Evolutionary conservation across 2,888 invertebrate genomes (phyloP).

Genomic region (Acanthosepion esculentum): DNA sequence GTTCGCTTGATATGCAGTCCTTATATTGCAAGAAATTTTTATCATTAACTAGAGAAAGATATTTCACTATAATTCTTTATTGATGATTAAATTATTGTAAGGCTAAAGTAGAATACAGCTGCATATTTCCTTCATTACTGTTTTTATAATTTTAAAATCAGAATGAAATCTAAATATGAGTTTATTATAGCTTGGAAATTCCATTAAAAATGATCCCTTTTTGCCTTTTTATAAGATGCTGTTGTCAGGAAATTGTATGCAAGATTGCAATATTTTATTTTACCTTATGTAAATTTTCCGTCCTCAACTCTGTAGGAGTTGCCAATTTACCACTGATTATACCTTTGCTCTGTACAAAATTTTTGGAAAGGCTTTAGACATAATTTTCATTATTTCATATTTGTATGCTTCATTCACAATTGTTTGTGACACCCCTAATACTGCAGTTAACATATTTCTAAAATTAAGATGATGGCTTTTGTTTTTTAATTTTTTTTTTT

Average conservation of each 20-base stretch:
- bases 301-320: not conserved
- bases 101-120: not conserved
- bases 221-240: not conserved
- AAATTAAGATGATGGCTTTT: too few relatives aligned
- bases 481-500: too few relatives aligned
- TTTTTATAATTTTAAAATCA: not conserved
- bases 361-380: not conserved
- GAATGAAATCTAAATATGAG: not conserved
- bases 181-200: not conserved
- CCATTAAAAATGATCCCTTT: not conserved
- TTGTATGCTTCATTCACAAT: too few relatives aligned
- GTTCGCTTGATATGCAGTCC: not conserved
- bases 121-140: not conserved
- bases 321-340: not conserved
- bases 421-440: too few relatives aligned
- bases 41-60: not conserved
- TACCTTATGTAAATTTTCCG: conserved; percentile 8
- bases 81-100: not conserved
- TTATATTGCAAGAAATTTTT: too few relatives aligned
- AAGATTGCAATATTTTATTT: not conserved
- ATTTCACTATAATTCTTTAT: not conserved
- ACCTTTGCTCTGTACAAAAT: not conserved
- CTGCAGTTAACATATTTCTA: too few relatives aligned
- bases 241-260: not conserved
- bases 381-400: too few relatives aligned